These are phyloP conservation scores for Liolophura sinensis DNA, from an alignment of 1,140 invertebrate species.

Conservation along the genomic window DNA sequence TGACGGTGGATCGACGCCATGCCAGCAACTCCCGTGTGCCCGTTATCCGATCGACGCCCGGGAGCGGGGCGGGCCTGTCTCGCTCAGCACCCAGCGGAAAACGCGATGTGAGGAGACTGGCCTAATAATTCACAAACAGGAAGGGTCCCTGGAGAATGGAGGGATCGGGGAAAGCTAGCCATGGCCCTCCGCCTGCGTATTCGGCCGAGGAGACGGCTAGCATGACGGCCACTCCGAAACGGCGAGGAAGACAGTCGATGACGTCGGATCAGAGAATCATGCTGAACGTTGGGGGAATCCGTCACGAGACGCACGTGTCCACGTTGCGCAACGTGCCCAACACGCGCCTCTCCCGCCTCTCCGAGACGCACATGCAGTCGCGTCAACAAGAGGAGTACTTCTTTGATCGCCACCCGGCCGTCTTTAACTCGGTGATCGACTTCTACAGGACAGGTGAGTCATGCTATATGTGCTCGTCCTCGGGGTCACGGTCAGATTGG, in stretches of 20 bases:
- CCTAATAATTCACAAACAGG: too few relatives aligned
- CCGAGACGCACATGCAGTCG: slow-evolving; percentile 39
- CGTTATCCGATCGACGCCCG: too few relatives aligned
- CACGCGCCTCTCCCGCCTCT: slow-evolving; percentile 48
- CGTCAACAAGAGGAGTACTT: slow-evolving; percentile 52
- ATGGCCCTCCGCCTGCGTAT: too few relatives aligned
- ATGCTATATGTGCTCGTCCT: background rate
- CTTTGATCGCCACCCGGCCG: slow-evolving; percentile 57
- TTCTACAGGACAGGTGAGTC: slow-evolving; percentile 57
- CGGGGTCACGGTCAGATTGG: background rate
- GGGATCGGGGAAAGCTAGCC: too few relatives aligned
- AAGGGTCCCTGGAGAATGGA: too few relatives aligned
- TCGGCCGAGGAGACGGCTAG: slow-evolving; percentile 4
- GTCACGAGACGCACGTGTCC: slow-evolving; percentile 90
- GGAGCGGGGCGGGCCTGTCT: too few relatives aligned
- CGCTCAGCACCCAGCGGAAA: too few relatives aligned
- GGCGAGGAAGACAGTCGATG: slow-evolving; percentile 11
- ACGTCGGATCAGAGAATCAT: slow-evolving; percentile 68
- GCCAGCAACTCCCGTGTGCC: too few relatives aligned
- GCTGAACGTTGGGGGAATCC: slow-evolving; percentile 94
- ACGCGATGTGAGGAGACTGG: too few relatives aligned
- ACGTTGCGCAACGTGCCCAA: slow-evolving; percentile 54
- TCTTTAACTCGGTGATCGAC: slow-evolving; percentile 57
- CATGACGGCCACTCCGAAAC: slow-evolving; percentile 21
- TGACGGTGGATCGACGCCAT: too few relatives aligned